Percentiles rank a stretch among this genome's conserved stretches.
Conservation (phyloP, 2,888 invertebrate species). For the Chloromyia formosa region DNA sequence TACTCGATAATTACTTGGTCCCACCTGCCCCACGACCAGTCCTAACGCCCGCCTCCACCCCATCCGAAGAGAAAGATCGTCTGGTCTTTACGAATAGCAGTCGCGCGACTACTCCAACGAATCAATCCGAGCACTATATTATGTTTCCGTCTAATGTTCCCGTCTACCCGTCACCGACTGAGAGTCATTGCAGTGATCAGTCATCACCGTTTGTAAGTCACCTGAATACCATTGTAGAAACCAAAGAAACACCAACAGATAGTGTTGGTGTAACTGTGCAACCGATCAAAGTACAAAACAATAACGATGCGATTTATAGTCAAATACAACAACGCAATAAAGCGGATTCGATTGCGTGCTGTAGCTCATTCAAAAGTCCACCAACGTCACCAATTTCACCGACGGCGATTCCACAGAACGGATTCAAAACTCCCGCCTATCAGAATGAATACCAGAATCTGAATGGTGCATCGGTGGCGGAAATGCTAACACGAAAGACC, state of each 20-base stretch:
- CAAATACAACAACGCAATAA: conserved; percentile 23
- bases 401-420: neutral
- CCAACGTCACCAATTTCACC: conserved; percentile 1
- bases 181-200: conserved; percentile 54
- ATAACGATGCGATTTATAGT: conserved; percentile 59
- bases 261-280: conserved; percentile 57
- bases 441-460: conserved; percentile 36
- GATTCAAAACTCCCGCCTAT: neutral
- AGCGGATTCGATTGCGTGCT: conserved; percentile 59
- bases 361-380: conserved; percentile 52
- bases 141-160: conserved; percentile 64
- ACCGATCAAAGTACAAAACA: conserved; percentile 60
- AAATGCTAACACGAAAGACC: neutral
- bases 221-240: conserved; percentile 62
- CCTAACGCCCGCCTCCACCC: conserved; percentile 60
- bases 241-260: conserved; percentile 57
- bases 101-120: conserved; percentile 60
- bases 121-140: conserved; percentile 62
- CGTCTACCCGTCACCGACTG: conserved; percentile 52
- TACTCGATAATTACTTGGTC: conserved; percentile 70
- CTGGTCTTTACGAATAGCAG: conserved; percentile 58
- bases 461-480: neutral
- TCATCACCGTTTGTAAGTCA: conserved; percentile 55
- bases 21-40: conserved; percentile 71
- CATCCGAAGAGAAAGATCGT: conserved; percentile 60